Evolutionary conservation across 2,113 vertebrate genomes (phyloP).

Genomic region (Proterorhinus semilunaris): DNA sequence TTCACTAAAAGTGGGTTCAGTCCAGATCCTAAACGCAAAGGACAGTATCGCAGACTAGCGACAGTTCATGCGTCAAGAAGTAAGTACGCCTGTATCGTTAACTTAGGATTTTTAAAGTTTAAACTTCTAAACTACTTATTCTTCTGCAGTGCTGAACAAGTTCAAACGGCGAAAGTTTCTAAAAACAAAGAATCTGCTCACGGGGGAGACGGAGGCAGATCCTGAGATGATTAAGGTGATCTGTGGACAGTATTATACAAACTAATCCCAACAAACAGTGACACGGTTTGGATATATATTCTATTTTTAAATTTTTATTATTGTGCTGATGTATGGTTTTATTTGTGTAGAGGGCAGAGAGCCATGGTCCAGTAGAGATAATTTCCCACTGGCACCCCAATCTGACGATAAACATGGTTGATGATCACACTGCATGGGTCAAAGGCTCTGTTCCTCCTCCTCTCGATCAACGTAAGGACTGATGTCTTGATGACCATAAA

Average conservation of each 20-base stretch:
- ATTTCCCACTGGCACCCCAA: slow-evolving; percentile 98
- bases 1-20: slow-evolving; percentile 96
- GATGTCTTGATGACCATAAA: neutral
- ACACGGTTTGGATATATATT: neutral
- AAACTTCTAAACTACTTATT: neutral
- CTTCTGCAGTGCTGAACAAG: slow-evolving; percentile 89
- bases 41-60: slow-evolving; percentile 87
- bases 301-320: neutral
- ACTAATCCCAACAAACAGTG: neutral
- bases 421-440: slow-evolving; percentile 96
- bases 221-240: slow-evolving; percentile 93
- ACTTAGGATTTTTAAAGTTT: neutral
- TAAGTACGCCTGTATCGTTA: slow-evolving; percentile 53
- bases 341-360: slow-evolving; percentile 83
- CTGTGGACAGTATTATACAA: neutral
- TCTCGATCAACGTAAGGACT: slow-evolving; percentile 88
- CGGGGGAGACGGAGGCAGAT: slow-evolving; percentile 91
- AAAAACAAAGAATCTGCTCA: slow-evolving; percentile 95
- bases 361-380: slow-evolving; percentile 90
- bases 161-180: slow-evolving; percentile 90
- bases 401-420: slow-evolving; percentile 95
- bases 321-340: neutral
- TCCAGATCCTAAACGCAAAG: slow-evolving; percentile 90
- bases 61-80: slow-evolving; percentile 88
- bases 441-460: slow-evolving; percentile 93